A percentile compares a stretch with the other conserved stretches of the same genome.
phyloP scores from a whole-genome alignment of 2,888 invertebrate genomes.

The Phortica okadai region DNA sequence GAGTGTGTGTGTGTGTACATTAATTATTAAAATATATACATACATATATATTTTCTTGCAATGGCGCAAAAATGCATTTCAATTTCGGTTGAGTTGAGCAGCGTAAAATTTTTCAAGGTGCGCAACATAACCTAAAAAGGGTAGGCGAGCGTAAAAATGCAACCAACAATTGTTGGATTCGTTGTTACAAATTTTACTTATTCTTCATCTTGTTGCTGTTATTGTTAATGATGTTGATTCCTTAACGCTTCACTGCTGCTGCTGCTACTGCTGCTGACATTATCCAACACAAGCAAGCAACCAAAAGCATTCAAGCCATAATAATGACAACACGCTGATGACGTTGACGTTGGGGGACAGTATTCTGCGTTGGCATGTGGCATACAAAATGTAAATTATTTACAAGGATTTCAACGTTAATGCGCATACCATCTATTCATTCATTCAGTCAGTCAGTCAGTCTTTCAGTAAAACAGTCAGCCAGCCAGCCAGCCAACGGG shows the following conservation, averaged over 20 bases:
- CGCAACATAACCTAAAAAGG: not conserved
- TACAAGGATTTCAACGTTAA: slow-evolving; percentile 55
- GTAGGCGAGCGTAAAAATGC: not conserved
- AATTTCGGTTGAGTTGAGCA: slow-evolving; percentile 52
- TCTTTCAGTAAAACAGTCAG: slow-evolving; percentile 25
- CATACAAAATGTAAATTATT: slow-evolving; percentile 57
- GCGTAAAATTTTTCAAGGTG: not conserved
- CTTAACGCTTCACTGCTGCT: slow-evolving; percentile 50
- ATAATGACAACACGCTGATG: slow-evolving; percentile 35
- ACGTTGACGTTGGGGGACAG: slow-evolving; percentile 30
- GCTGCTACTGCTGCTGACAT: not conserved
- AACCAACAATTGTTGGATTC: not conserved
- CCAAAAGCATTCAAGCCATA: slow-evolving; percentile 16
- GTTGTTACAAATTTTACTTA: not conserved
- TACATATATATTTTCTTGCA: slow-evolving; percentile 42
- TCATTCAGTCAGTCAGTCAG: slow-evolving; percentile 28
- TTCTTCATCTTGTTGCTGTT: slow-evolving; percentile 38
- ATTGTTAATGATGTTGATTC: slow-evolving; percentile 53
- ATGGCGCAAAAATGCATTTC: slow-evolving; percentile 51
- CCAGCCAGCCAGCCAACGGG: slow-evolving; percentile 7
- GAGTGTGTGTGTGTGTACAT: slow-evolving; percentile 52
- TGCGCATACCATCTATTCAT: slow-evolving; percentile 44
- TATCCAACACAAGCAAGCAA: slow-evolving; percentile 15
- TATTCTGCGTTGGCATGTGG: slow-evolving; percentile 50
- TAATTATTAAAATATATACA: slow-evolving; percentile 70